These are phyloP conservation scores for Andrena minutula DNA, from an alignment of 2,888 invertebrate genomes.

Conservation along the genomic window DNA sequence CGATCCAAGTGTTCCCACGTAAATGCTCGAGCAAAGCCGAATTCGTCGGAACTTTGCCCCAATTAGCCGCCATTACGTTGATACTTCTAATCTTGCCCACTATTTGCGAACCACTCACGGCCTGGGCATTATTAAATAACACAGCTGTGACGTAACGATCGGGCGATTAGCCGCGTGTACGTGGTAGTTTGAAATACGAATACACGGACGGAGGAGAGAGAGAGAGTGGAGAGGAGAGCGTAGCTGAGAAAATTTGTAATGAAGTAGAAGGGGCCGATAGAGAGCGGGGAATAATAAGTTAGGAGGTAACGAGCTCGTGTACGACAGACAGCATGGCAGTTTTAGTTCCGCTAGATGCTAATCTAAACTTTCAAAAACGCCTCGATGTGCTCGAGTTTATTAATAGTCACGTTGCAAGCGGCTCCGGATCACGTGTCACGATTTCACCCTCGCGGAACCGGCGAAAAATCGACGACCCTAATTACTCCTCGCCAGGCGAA, in stretches of 20 bases:
- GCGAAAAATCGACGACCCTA: constrained; percentile 39
- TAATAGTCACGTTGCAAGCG: constrained; percentile 35
- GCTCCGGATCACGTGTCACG: constrained; percentile 16
- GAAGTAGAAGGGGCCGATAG: constrained; percentile 36
- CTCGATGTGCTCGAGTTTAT: constrained; percentile 50
- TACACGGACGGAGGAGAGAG: constrained; percentile 11
- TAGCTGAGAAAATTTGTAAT: constrained; percentile 63
- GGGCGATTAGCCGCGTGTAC: constrained; percentile 69
- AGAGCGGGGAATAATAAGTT: constrained; percentile 58
- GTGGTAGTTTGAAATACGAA: constrained; percentile 19
- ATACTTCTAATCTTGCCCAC: constrained; percentile 2
- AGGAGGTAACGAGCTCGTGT: constrained; percentile 59
- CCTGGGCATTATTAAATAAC: constrained; percentile 65
- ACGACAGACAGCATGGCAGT: constrained; percentile 74
- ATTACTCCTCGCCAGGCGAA: constrained; percentile 16
- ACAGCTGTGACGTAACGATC: constrained; percentile 68
- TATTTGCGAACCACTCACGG: constrained; percentile 13
- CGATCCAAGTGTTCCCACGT: too few species aligned
- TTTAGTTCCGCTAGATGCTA: constrained; percentile 73
- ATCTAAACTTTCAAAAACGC: constrained; percentile 67
- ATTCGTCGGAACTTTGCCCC: constrained; percentile 8
- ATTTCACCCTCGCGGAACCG: background rate
- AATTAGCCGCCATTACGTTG: constrained; percentile 4
- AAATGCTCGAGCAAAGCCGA: background rate
- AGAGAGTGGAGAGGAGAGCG: constrained; percentile 11